phyloP scores from a whole-genome alignment of 2,888 invertebrate genomes.

The Ectemnius continuus region DNA sequence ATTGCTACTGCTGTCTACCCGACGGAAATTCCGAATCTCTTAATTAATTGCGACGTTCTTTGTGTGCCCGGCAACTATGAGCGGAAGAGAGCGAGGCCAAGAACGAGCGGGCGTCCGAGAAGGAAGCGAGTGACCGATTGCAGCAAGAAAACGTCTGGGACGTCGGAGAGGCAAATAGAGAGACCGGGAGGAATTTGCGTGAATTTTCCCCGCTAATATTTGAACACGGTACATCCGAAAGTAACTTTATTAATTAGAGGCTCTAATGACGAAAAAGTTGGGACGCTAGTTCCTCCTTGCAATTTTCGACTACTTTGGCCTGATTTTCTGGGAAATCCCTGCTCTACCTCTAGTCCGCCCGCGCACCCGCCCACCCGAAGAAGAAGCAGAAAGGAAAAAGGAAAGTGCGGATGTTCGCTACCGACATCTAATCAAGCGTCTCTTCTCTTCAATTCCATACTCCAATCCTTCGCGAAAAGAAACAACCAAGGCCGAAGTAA shows the following conservation, averaged over 20 bases:
- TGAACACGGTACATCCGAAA: background rate
- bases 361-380: background rate
- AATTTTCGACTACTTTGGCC: conserved; percentile 3
- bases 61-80: background rate
- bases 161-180: conserved; percentile 10
- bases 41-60: conserved; percentile 43
- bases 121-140: too few relatives aligned
- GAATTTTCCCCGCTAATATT: conserved; percentile 7
- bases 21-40: conserved; percentile 41
- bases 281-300: background rate
- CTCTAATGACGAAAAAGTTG: conserved; percentile 2
- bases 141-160: background rate
- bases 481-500: conserved; percentile 11
- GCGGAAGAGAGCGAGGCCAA: background rate
- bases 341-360: background rate
- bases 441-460: background rate
- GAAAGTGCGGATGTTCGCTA: conserved; percentile 5
- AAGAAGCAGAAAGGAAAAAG: background rate
- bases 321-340: background rate
- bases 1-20: background rate
- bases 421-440: conserved; percentile 16
- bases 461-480: conserved; percentile 6
- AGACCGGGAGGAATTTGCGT: conserved; percentile 4
- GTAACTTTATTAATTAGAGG: conserved; percentile 22
- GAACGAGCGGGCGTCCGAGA: too few relatives aligned